Evolutionary conservation across 92 coral and sea anemone genomes (phyloP).

Genomic region (Porites cylindrica): DNA sequence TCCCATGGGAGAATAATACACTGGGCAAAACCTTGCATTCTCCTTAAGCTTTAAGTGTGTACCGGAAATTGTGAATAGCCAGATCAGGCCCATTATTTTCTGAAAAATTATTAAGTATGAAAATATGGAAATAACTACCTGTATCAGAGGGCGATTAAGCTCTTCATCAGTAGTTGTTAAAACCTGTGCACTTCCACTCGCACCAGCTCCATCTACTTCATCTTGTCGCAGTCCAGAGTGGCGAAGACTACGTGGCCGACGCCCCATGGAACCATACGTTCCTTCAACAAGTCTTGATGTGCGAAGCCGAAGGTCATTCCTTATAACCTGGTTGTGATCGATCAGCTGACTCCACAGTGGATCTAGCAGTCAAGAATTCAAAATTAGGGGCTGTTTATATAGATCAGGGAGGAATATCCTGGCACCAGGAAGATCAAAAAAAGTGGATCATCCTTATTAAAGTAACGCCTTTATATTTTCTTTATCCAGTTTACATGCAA

Average conservation of each 20-base stretch:
- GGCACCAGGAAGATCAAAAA: no score
- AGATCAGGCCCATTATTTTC: no score
- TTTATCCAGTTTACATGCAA: no score
- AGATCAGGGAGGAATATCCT: no score
- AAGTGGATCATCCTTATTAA: no score
- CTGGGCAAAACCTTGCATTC: no score
- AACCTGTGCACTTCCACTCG: slow-evolving; percentile 19
- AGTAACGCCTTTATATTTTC: no score
- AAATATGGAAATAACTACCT: slow-evolving; percentile 4
- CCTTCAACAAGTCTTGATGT: slow-evolving; percentile 15
- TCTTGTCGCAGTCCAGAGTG: slow-evolving; percentile 1
- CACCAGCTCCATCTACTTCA: slow-evolving; percentile 40
- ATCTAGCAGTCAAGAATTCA: slow-evolving; percentile 22
- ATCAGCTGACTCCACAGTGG: slow-evolving; percentile 57
- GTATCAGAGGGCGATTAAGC: neutral
- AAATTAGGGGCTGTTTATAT: neutral
- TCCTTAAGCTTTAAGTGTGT: no score
- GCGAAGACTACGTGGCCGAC: neutral
- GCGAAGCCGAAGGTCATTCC: slow-evolving; percentile 18
- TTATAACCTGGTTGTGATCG: slow-evolving; percentile 42
- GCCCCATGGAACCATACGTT: slow-evolving; percentile 52
- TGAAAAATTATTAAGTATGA: no score
- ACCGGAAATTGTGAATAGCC: no score
- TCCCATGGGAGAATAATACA: no score
- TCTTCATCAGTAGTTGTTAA: slow-evolving; percentile 18